Conservation (phyloP, 2,797 vertebrate species). For the Salmo trutta region DNA sequence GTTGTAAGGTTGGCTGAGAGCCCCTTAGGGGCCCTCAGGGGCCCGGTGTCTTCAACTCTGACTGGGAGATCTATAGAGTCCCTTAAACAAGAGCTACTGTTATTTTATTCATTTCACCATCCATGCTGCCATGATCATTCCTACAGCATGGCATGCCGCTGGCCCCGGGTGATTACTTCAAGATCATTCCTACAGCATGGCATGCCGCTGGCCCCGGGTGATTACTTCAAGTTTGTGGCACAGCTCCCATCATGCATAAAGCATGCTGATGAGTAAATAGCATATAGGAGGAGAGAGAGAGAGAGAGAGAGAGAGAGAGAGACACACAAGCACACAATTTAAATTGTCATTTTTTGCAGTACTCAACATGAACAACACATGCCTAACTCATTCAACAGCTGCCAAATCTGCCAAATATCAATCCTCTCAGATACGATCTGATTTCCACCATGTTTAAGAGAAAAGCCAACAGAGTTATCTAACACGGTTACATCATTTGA, state of each 20-base stretch:
- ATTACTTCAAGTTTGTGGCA: not conserved
- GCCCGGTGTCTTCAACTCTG: not conserved
- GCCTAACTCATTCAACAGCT: not conserved
- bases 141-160: not conserved
- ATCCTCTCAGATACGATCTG: not conserved
- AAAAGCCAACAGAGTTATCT: constrained; percentile 61
- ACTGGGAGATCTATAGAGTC: not conserved
- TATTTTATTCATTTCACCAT: not conserved
- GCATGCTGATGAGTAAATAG: not conserved
- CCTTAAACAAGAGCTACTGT: not conserved
- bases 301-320: too few species aligned
- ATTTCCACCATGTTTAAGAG: constrained; percentile 22
- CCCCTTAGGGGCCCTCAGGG: not conserved
- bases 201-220: too few species aligned
- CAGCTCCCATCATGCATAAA: not conserved
- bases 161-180: too few species aligned
- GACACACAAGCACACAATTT: too few species aligned
- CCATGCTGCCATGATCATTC: not conserved
- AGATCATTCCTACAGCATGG: not conserved
- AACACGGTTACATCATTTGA: constrained; percentile 68
- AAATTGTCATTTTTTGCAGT: too few species aligned
- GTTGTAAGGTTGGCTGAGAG: not conserved
- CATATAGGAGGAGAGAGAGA: not conserved
- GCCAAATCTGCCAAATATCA: not conserved
- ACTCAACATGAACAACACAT: not conserved